A percentile compares a stretch with the other conserved stretches of the same genome.
These are phyloP conservation scores for Tachuris rubrigastra DNA, from an alignment of 2,113 vertebrate genomes.

Conservation along the genomic window DNA sequence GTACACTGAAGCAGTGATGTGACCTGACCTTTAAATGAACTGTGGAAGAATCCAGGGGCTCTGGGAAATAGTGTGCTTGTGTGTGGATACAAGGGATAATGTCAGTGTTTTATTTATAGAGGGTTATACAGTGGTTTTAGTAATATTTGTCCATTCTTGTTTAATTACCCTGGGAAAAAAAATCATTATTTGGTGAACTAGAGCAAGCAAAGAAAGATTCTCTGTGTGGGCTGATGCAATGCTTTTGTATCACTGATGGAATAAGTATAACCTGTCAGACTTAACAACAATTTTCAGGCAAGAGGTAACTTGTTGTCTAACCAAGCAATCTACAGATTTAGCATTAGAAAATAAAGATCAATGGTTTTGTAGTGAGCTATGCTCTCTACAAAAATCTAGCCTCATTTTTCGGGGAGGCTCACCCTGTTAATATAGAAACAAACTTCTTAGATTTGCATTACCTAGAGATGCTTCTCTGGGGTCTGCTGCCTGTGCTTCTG, in stretches of 20 bases:
- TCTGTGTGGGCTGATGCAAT: not conserved
- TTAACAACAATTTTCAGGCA: not conserved
- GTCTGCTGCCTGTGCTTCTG: not conserved
- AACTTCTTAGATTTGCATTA: not conserved
- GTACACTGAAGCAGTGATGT: not conserved
- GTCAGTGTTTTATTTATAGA: constrained; percentile 3
- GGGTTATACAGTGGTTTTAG: not conserved
- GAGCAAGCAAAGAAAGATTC: not conserved
- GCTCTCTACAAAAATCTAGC: not conserved
- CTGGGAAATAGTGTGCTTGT: not conserved
- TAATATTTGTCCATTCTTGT: constrained; percentile 3
- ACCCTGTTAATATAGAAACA: not conserved
- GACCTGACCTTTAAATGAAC: constrained; percentile 56
- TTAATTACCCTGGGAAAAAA: not conserved
- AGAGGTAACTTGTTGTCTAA: not conserved
- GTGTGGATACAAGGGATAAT: not conserved
- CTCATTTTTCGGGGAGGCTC: not conserved
- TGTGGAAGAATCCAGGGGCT: constrained; percentile 24
- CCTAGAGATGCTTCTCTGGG: not conserved
- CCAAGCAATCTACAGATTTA: not conserved
- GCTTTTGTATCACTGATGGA: not conserved
- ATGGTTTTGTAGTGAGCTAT: not conserved
- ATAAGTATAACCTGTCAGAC: not conserved
- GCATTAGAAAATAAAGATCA: not conserved
- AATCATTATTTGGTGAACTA: not conserved